Percentiles rank a stretch among this genome's conserved stretches.
Evolutionary conservation across 2,888 invertebrate species (phyloP).

Genomic region (Mayetiola destructor): DNA sequence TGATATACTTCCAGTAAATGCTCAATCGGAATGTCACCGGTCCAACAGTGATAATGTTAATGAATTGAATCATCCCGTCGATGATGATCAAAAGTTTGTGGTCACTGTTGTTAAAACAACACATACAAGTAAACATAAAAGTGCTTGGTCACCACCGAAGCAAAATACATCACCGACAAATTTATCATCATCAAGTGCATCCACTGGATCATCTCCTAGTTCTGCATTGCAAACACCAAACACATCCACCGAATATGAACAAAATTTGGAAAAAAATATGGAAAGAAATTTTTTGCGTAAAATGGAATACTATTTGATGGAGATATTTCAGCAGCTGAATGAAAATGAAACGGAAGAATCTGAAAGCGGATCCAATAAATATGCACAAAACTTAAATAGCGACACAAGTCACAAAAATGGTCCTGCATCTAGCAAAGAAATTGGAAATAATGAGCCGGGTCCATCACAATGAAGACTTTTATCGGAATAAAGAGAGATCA

Average conservation of each 20-base stretch:
- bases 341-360: conserved; percentile 23
- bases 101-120: neutral
- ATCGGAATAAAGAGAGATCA: neutral
- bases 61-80: neutral
- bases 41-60: neutral
- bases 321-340: conserved; percentile 31
- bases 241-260: conserved; percentile 1
- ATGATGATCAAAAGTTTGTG: neutral
- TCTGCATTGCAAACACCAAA: conserved; percentile 11
- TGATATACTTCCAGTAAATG: too few species aligned
- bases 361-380: neutral
- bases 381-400: neutral
- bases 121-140: neutral
- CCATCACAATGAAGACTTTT: neutral
- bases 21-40: neutral
- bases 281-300: conserved; percentile 24
- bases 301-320: conserved; percentile 33
- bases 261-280: conserved; percentile 14
- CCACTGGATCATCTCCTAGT: conserved; percentile 22
- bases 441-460: neutral
- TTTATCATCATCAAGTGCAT: conserved; percentile 23
- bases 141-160: neutral
- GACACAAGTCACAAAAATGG: neutral
- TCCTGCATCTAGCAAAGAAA: neutral
- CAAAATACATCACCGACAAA: conserved; percentile 18